Base-by-base conservation (phyloP, 2,113 vertebrate species). In the Barbus barbus region DNA sequence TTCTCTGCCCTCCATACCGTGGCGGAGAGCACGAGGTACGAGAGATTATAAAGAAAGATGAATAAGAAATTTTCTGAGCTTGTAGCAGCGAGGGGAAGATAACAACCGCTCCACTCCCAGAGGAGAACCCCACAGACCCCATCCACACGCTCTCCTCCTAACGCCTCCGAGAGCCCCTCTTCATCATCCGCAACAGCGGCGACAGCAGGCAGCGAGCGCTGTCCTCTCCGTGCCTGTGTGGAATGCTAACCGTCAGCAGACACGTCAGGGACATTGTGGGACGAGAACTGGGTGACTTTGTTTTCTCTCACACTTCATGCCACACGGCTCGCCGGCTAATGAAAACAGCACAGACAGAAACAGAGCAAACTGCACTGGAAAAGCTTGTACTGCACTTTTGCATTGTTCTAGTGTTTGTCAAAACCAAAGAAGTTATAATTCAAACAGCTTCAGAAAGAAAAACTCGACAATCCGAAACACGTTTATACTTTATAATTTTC, bases 221-320 rank as follows among this genome's bases (percentile, higher is more conserved):
- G 87, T 85, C 83, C 86, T 86, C 81, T 85, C 75, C 91, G 84
- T 84, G 83, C 84, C 71, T 73, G 83, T 80, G 16, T 86, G 88
- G 90, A 93, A 94, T 94, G 91, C 91, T 83, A 86, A 86, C 85
- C 84, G 89, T 84, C 89, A 87, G 85, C 90, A 88, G 82, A 86
- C 84, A 67, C 81, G 88, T 90, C 87, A 83, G 82, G 71, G 41
- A 56, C 81, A 90, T 90, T 91, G 87, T 92, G 89, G 85, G 91
- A 90, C 84, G 83, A 83, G 90, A 92, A 89, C 76, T 90, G 85
- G 91, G 90, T 56, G 89, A 91, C 88, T 84, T 74, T 90, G 89
- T 90, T 91, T 84, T 90, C 76, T 86, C 63, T 85, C 87, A 76
- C 84, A 86, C 81, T 63, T 86, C 75, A 85, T 14, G 12, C 78